A percentile compares a stretch with the other conserved stretches of the same genome.
Conservation (phyloP, 2,797 vertebrate genomes). For the Euphonia xanthogaster region DNA sequence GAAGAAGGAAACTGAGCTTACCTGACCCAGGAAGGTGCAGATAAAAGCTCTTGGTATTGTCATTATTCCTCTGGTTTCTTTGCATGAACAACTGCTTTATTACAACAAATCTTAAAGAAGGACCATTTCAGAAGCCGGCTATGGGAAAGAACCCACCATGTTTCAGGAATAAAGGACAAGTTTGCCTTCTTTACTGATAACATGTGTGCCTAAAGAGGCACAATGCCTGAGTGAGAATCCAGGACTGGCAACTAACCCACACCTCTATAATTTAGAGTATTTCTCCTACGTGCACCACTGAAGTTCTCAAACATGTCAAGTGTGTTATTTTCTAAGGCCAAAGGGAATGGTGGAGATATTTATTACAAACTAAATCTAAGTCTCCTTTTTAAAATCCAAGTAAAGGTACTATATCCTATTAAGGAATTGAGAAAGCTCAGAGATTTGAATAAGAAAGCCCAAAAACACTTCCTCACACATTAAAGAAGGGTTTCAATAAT, state of each 20-base stretch:
- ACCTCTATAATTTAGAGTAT: not conserved
- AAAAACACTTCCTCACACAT: not conserved
- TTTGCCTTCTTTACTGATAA: not conserved
- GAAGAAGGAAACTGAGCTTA: not conserved
- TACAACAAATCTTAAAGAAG: not conserved
- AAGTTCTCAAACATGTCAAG: not conserved
- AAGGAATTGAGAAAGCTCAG: not conserved
- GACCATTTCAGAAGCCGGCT: not conserved
- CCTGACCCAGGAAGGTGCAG: not conserved
- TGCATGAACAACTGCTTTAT: not conserved
- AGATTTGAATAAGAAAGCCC: not conserved
- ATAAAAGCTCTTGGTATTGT: not conserved
- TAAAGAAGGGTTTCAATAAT: not conserved
- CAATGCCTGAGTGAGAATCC: not conserved
- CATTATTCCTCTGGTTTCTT: not conserved
- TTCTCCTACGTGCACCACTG: not conserved
- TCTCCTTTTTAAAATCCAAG: not conserved
- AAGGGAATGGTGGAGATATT: not conserved
- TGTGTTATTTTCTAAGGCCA: not conserved
- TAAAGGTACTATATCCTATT: not conserved
- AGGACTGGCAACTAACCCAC: not conserved
- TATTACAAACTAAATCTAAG: not conserved
- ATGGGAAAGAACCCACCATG: not conserved
- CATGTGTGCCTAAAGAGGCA: fast-evolving
- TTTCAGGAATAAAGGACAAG: not conserved